These are phyloP conservation scores for Flabesymbios commensalis DNA, from an alignment of 2,888 invertebrate species.

Conservation along the genomic window DNA sequence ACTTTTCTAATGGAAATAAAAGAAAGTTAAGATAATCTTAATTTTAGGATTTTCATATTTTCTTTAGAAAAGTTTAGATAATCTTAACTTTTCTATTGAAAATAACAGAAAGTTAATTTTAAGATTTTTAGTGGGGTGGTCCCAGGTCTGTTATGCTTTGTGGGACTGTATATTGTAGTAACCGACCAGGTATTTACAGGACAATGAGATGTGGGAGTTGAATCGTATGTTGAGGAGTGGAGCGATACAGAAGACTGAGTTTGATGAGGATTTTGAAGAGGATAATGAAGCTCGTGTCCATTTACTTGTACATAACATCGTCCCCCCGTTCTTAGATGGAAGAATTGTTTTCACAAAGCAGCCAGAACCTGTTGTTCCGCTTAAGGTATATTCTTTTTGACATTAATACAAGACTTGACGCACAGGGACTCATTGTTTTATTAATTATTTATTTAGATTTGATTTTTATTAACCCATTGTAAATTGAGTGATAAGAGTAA, in stretches of 20 bases:
- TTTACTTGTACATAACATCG: constrained; percentile 94
- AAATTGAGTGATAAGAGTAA: neutral
- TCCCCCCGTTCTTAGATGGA: constrained; percentile 98
- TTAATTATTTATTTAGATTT: neutral
- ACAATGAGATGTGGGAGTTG: constrained; percentile 98
- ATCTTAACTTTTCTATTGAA: no score
- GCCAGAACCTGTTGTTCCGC: constrained; percentile 97
- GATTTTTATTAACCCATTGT: constrained; percentile 1
- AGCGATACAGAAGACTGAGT: constrained; percentile 79
- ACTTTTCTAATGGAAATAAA: no score
- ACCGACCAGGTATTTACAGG: no score
- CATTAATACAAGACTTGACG: no score
- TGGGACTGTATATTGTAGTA: no score
- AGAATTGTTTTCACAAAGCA: constrained; percentile 99
- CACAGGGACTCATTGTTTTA: no score
- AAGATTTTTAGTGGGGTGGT: no score
- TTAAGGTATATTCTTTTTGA: constrained; percentile 65
- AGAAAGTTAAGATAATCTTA: no score
- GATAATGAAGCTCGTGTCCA: constrained; percentile 94
- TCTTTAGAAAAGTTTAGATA: no score
- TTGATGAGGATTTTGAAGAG: constrained; percentile 81
- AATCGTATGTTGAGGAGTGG: constrained; percentile 92
- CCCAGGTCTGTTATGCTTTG: no score
- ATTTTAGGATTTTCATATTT: no score
- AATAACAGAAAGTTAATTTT: no score